phyloP scores from a whole-genome alignment of 2,888 invertebrate species.

The Anorthoa munda region DNA sequence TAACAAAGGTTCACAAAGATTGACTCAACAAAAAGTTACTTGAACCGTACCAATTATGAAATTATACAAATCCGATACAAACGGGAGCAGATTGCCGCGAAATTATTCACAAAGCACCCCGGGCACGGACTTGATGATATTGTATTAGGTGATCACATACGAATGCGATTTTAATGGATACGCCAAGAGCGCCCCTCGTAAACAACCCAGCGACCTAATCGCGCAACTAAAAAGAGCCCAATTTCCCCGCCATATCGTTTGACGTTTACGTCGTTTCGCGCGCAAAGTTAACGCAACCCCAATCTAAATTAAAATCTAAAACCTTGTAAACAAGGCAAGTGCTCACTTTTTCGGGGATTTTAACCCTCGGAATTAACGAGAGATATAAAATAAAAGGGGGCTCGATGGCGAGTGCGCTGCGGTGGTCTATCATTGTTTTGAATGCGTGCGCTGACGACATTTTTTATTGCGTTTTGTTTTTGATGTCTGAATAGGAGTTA shows the following conservation, averaged over 20 bases:
- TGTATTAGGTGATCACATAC: slow-evolving; percentile 91
- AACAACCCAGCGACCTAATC: slow-evolving; percentile 71
- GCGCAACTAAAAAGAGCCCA: slow-evolving; percentile 71
- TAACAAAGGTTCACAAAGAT: slow-evolving; percentile 32
- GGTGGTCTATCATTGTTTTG: slow-evolving; percentile 78
- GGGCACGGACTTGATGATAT: slow-evolving; percentile 89
- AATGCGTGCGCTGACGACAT: slow-evolving; percentile 61
- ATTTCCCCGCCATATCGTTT: slow-evolving; percentile 70
- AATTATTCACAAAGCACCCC: slow-evolving; percentile 90
- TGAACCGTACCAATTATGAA: slow-evolving; percentile 77
- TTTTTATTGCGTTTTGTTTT: slow-evolving; percentile 55
- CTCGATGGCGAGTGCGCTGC: slow-evolving; percentile 71
- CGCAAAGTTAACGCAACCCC: slow-evolving; percentile 79
- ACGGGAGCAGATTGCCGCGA: slow-evolving; percentile 90
- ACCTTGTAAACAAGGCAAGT: slow-evolving; percentile 92
- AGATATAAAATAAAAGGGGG: slow-evolving; percentile 84
- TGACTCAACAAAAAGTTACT: slow-evolving; percentile 58
- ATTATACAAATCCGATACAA: slow-evolving; percentile 86
- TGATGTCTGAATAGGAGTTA: slow-evolving; percentile 7
- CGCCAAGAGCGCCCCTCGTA: slow-evolving; percentile 73
- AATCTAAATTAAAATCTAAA: slow-evolving; percentile 92
- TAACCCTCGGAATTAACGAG: slow-evolving; percentile 91
- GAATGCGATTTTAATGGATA: slow-evolving; percentile 91
- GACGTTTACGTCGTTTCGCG: slow-evolving; percentile 81
- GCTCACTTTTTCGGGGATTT: slow-evolving; percentile 92